phyloP scores from a whole-genome alignment of 2,797 vertebrate genomes.

The Enteromius viviparus region DNA sequence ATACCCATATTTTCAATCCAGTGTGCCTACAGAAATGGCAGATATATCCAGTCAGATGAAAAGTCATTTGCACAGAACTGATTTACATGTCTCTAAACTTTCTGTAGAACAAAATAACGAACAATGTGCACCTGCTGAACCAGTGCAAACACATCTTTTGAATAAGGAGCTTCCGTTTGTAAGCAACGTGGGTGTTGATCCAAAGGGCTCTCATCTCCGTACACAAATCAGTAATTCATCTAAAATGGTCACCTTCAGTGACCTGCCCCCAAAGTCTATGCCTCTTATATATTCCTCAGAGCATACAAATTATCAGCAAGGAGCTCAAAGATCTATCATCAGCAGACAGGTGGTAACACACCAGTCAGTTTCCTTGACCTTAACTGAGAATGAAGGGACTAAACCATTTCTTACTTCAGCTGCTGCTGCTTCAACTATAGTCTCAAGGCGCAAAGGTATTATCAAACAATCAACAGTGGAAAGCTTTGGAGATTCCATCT shows the following conservation, averaged over 20 bases:
- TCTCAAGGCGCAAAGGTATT: slow-evolving; percentile 52
- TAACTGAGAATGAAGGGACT: slow-evolving; percentile 33
- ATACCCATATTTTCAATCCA: slow-evolving; percentile 6
- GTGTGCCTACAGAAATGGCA: slow-evolving; percentile 29
- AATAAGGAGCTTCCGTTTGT: background rate
- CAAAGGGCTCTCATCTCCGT: background rate
- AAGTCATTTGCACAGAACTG: slow-evolving; percentile 3
- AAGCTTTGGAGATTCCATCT: slow-evolving; percentile 61
- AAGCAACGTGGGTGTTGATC: background rate
- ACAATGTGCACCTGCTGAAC: background rate
- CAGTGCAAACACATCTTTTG: background rate
- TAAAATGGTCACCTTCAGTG: background rate
- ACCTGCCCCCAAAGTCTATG: background rate
- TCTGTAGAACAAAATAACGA: slow-evolving; percentile 10
- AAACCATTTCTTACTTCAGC: background rate
- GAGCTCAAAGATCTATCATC: slow-evolving; percentile 33
- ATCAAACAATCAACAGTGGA: slow-evolving; percentile 71
- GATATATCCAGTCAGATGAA: background rate
- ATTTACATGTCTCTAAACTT: background rate
- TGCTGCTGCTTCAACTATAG: slow-evolving; percentile 9
- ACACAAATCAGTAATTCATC: slow-evolving; percentile 2
- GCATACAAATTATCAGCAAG: slow-evolving; percentile 33
- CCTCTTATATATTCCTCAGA: slow-evolving; percentile 4
- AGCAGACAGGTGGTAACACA: slow-evolving; percentile 6
- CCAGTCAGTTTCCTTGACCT: background rate